Conservation (phyloP, 2,888 invertebrate genomes). For the Eristalis pertinax region DNA sequence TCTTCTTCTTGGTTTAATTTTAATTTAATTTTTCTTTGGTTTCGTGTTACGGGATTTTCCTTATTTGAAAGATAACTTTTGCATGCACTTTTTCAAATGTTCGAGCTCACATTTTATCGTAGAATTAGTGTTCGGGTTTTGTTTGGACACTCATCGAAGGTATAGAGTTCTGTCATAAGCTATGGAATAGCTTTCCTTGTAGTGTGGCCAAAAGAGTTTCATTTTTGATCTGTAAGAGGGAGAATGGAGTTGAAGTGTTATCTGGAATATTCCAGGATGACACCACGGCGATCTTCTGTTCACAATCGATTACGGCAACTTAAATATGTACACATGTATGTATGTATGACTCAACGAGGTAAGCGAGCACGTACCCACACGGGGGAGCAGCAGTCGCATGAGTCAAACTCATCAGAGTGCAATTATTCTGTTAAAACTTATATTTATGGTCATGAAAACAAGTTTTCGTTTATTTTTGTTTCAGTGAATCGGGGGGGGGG, state of each 20-base stretch:
- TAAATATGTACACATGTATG: constrained; percentile 66
- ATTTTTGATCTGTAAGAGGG: constrained; percentile 64
- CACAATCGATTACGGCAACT: constrained; percentile 60
- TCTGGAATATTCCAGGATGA: constrained; percentile 29
- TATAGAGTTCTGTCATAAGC: constrained; percentile 44
- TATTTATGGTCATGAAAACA: constrained; percentile 59
- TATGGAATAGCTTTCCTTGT: constrained; percentile 67
- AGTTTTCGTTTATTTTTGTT: constrained; percentile 34
- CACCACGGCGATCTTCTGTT: constrained; percentile 51
- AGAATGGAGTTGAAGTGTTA: not conserved
- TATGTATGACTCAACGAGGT: constrained; percentile 64
- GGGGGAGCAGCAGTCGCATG: constrained; percentile 28
- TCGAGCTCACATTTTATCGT: constrained; percentile 67
- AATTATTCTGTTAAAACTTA: constrained; percentile 64
- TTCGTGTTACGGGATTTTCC: constrained; percentile 55
- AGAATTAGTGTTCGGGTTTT: constrained; percentile 1
- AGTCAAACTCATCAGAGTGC: constrained; percentile 60
- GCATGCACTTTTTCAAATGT: constrained; percentile 17
- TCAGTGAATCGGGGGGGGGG: constrained; percentile 7
- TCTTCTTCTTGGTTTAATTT: constrained; percentile 28
- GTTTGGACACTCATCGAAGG: constrained; percentile 8
- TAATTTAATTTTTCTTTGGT: constrained; percentile 60
- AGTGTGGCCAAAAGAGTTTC: constrained; percentile 67
- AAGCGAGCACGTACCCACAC: constrained; percentile 40
- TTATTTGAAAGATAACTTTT: constrained; percentile 12